Base-by-base conservation (phyloP, 1,140 invertebrate species). In the Drosophila pachea region DNA sequence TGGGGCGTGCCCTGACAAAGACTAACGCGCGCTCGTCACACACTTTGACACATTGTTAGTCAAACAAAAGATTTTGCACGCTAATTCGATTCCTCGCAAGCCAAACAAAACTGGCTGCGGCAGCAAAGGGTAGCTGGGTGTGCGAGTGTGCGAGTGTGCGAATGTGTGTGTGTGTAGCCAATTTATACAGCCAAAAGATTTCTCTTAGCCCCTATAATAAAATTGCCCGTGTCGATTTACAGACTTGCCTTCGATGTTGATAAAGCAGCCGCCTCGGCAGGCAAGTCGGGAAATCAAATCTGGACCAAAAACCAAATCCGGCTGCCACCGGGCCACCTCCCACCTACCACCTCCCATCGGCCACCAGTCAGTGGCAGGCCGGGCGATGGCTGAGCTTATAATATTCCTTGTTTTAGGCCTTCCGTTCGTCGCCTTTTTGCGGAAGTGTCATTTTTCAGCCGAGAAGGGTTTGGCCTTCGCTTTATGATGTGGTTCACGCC, bases 21-120 rank as follows among this genome's bases (percentile, higher is more conserved):
- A 76, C 74, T 81, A 86, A 79, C 70, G 82, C 70, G 75, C 53
- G 62, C 74, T 86, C 81, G 71, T 86, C 81, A 86, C 74, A 86
- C 82, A 82, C 77, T 76, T 86, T 86, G 81, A 86, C 81, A 86
- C 81, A 86, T 86, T 86, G 81, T 86, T 86, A 86, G 82, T 86
- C 81, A 86, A 86, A 86, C 81, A 86, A 86, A 86, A 86, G 81
- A 86, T 86, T 86, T 86, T 76, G 81, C 82, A 86, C 86, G 81
- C 82, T 86, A 86, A 86, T 86, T 86, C 77, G 82, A 78, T 86
- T 86, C 81, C 47, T 59, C 66, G 38, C 47, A 69, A 53, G 73
- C 42, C 63, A 61, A 65, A 55, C 49, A 75, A 65, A 77, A 59
- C 60, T 32, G 61, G 54, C 35, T 65, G 53, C 43, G 32, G 61